Base-by-base conservation (phyloP, 2,888 invertebrate genomes). In the Autographa gamma region DNA sequence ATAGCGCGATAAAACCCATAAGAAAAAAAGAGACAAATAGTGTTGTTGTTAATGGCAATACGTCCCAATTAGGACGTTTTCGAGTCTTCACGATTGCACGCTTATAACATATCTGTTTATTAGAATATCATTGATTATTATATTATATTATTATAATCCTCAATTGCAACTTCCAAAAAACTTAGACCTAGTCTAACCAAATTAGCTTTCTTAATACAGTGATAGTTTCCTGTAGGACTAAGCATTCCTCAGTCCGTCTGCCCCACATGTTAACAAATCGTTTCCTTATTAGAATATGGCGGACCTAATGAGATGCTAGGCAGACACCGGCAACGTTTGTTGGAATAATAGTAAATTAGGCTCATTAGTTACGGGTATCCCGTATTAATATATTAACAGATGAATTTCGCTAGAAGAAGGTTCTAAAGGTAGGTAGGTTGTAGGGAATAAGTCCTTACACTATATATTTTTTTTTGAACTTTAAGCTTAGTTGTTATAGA, bases 261-360 rank as follows among this genome's bases (percentile, higher is more conserved):
- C 54, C 25, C 54, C 9, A 56, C 54, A 25, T 56, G 54, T 56
- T 56, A 56, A 56, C 54, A 74, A 71, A 63, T 61, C 60, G 62
- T 66, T 80, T 80, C 82, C 78, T 78, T 78, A 75, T 71, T 77
- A 78, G 59, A 64, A 65, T 72, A 71, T 61, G 62, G 59, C n/a
- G 43, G 13, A 25, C 54, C 9, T 56, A 56, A 56, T 56, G 19
- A 56, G 54, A 56, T 54, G 54, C 54, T n/a, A 18, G 9, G 9
- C 19, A 9, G 19, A n/a, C 19, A 4, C 25, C 25, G 9, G 9
- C 19, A 2, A 13, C 13, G 19, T 56, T 14, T 19, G 19, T 13
- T 25, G 11, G 11, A 13, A 19, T 56, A 13, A 56, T 56, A 25
- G 19, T 56, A 56, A 54, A 54, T 54, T 19, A 54, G 54, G 3